phyloP scores from a whole-genome alignment of 2,888 invertebrate genomes.

The Protonemura montana region DNA sequence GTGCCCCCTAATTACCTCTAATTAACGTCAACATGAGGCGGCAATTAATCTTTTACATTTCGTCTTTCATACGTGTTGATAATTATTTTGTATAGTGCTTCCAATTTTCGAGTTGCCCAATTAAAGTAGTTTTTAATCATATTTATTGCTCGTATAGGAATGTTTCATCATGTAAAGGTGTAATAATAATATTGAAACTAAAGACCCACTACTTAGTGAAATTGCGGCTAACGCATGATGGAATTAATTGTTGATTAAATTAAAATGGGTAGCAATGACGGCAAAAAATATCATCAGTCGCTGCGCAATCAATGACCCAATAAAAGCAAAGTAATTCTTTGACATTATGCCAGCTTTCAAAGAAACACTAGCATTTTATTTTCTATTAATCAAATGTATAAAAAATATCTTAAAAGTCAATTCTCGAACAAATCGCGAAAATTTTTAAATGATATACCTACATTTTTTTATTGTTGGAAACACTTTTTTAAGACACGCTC shows the following conservation, averaged over 20 bases:
- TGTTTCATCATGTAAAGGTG: conserved; percentile 16
- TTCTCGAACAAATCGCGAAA: too few species aligned
- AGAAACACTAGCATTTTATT: too few species aligned
- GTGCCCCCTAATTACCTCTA: conserved; percentile 39
- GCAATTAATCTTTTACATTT: conserved; percentile 42
- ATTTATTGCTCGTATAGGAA: conserved; percentile 8
- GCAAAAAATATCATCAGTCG: too few species aligned
- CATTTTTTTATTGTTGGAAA: too few species aligned
- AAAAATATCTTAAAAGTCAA: too few species aligned
- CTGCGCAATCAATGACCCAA: too few species aligned
- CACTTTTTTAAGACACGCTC: too few species aligned
- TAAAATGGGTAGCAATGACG: background rate
- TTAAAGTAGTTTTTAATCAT: conserved; percentile 35
- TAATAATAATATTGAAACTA: conserved; percentile 29
- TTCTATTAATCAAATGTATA: too few species aligned
- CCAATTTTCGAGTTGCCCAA: conserved; percentile 32
- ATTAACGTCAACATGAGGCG: conserved; percentile 42
- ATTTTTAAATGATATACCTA: too few species aligned
- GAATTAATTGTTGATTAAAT: conserved; percentile 12
- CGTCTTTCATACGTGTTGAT: conserved; percentile 39
- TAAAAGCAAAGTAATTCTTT: too few species aligned
- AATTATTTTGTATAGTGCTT: conserved; percentile 41
- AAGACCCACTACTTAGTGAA: background rate
- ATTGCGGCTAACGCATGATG: background rate
- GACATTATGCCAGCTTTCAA: too few species aligned